Conservation (phyloP, 2,797 vertebrate genomes). For the Lates japonicus region DNA sequence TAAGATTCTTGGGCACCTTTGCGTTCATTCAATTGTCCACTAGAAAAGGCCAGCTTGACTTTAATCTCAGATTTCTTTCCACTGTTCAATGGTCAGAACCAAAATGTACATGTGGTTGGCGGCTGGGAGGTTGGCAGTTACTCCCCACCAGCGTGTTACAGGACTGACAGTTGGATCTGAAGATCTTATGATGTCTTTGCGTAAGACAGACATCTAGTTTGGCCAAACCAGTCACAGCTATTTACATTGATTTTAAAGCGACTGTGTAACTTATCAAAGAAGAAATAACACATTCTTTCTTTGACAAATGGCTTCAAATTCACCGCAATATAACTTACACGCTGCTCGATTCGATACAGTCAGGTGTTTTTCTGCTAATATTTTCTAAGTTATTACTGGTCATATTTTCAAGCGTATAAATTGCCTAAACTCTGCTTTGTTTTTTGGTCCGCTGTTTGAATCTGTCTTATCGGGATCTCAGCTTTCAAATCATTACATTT, state of each 20-base stretch:
- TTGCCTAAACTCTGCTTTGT: neutral
- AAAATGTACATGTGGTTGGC: constrained; percentile 36
- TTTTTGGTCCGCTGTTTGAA: constrained; percentile 1
- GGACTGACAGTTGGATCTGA: constrained; percentile 10
- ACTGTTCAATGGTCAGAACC: neutral
- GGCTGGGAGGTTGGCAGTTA: constrained; percentile 7
- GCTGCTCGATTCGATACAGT: neutral
- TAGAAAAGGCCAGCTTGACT: neutral
- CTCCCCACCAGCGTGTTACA: neutral
- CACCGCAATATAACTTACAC: neutral
- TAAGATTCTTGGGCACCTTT: neutral
- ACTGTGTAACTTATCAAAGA: neutral
- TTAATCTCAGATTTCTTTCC: constrained; percentile 6
- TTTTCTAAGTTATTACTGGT: too few relatives aligned
- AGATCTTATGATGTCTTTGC: constrained; percentile 2
- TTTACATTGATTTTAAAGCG: constrained; percentile 6
- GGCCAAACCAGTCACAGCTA: constrained; percentile 23
- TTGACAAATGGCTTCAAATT: neutral
- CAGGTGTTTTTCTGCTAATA: neutral
- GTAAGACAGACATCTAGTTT: constrained; percentile 47
- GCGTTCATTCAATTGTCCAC: neutral
- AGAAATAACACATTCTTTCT: neutral
- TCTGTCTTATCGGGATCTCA: neutral
- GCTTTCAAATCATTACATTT: constrained; percentile 11
- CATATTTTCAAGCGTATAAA: neutral